Evolutionary conservation across 2,113 vertebrate species (phyloP).

Genomic region (Bostrychus sinensis): DNA sequence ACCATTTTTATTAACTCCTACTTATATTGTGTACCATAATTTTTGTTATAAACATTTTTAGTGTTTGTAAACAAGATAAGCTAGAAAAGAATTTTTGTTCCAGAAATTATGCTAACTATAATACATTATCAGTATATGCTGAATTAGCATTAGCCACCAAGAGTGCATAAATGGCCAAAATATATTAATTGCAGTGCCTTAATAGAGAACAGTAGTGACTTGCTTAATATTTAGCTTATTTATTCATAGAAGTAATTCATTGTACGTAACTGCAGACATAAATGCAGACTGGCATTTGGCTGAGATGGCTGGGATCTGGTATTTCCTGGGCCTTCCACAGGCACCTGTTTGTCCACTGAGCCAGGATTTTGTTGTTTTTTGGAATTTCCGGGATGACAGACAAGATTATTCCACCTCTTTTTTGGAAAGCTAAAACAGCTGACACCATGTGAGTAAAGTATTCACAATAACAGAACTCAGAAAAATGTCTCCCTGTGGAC

Average conservation of each 20-base stretch:
- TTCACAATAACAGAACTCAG: background rate
- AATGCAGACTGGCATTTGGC: background rate
- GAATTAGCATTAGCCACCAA: no score
- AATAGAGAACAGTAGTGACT: no score
- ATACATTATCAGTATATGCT: no score
- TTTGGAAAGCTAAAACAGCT: background rate
- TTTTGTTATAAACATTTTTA: background rate
- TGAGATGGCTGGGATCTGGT: background rate
- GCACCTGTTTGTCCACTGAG: constrained; percentile 5
- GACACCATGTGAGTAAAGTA: constrained; percentile 6
- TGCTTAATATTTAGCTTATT: no score
- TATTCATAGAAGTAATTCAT: background rate
- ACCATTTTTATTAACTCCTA: constrained; percentile 2
- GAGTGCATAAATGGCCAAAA: no score
- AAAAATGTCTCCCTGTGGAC: background rate
- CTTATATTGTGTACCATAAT: background rate
- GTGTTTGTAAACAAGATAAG: no score
- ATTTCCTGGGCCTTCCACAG: background rate
- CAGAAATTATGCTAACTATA: no score
- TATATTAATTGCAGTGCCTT: no score
- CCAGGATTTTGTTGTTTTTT: constrained; percentile 6
- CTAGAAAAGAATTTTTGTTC: no score
- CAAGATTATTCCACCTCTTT: background rate
- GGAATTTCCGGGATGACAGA: constrained; percentile 7
- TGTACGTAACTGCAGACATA: background rate